Evolutionary conservation across 2,797 vertebrate species (phyloP).

Genomic region (Erithacus rubecula): DNA sequence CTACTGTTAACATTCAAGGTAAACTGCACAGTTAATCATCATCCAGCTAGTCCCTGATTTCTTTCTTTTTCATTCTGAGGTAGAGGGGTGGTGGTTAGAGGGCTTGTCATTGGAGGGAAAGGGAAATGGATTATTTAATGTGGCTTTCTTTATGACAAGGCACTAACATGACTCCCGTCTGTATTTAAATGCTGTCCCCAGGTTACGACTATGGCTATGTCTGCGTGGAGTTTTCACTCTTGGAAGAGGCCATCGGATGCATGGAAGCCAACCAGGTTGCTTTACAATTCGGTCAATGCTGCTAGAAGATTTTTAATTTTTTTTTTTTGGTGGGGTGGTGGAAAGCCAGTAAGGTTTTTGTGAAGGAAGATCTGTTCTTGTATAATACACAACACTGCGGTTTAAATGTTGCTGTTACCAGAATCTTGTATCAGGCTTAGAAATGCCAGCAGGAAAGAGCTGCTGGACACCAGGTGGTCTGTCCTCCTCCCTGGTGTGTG

Average conservation of each 20-base stretch:
- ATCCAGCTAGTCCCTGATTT: slow-evolving; percentile 39
- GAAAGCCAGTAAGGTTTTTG: slow-evolving; percentile 60
- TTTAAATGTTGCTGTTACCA: slow-evolving; percentile 54
- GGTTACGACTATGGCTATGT: slow-evolving; percentile 99
- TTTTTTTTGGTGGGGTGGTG: slow-evolving; percentile 73
- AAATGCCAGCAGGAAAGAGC: slow-evolving; percentile 32
- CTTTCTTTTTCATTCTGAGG: slow-evolving; percentile 47
- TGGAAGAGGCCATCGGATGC: slow-evolving; percentile 99
- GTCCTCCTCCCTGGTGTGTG: slow-evolving; percentile 15
- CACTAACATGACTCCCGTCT: slow-evolving; percentile 99
- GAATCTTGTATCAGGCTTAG: slow-evolving; percentile 46
- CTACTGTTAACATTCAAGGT: slow-evolving; percentile 34
- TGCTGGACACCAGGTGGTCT: neutral
- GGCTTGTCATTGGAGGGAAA: slow-evolving; percentile 74
- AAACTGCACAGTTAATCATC: slow-evolving; percentile 50
- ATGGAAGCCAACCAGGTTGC: slow-evolving; percentile 99
- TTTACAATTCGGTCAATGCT: slow-evolving; percentile 95
- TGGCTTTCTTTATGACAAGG: slow-evolving; percentile 79
- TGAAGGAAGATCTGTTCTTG: slow-evolving; percentile 68
- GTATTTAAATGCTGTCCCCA: slow-evolving; percentile 99
- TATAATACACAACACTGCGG: neutral
- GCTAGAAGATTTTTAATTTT: slow-evolving; percentile 75
- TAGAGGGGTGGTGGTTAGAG: slow-evolving; percentile 62
- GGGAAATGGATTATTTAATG: slow-evolving; percentile 73
- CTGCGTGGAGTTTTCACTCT: slow-evolving; percentile 99